Conservation (phyloP, 2,797 vertebrate genomes). For the Ispidina picta region DNA sequence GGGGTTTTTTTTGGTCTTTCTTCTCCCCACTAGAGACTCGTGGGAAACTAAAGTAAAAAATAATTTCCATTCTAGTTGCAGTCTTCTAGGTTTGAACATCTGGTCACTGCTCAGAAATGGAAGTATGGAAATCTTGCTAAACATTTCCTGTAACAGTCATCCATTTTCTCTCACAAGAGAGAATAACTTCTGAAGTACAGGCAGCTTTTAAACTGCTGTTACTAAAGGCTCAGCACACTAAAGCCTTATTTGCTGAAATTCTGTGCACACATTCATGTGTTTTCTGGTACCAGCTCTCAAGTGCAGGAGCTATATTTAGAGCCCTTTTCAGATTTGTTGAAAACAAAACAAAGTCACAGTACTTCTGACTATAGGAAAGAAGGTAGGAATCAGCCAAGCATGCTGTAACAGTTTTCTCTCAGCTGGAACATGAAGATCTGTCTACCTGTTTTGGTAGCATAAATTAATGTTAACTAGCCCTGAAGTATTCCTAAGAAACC, state of each 20-base stretch:
- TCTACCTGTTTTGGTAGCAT: constrained; percentile 43
- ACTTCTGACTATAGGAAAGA: constrained; percentile 63
- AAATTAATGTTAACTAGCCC: constrained; percentile 20
- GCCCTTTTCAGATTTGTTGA: constrained; percentile 25
- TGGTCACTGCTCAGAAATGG: neutral
- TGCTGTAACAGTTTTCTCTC: neutral
- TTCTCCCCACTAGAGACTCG: neutral
- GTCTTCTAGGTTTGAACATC: neutral
- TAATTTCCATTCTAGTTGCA: neutral
- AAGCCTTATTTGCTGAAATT: constrained; percentile 46
- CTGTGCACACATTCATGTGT: neutral
- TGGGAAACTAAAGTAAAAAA: neutral
- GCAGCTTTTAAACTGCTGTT: neutral
- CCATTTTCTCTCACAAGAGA: neutral
- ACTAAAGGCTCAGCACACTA: neutral
- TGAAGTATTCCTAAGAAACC: neutral
- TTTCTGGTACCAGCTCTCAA: constrained; percentile 27
- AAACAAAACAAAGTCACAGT: constrained; percentile 49
- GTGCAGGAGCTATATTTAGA: constrained; percentile 61
- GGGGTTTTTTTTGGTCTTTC: neutral
- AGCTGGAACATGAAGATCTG: constrained; percentile 36
- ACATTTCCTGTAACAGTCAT: neutral
- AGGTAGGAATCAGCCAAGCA: constrained; percentile 32
- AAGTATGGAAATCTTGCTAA: neutral
- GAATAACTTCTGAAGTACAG: neutral